phyloP scores from a whole-genome alignment of 2,888 invertebrate genomes.

The Parascotia fuliginaria region DNA sequence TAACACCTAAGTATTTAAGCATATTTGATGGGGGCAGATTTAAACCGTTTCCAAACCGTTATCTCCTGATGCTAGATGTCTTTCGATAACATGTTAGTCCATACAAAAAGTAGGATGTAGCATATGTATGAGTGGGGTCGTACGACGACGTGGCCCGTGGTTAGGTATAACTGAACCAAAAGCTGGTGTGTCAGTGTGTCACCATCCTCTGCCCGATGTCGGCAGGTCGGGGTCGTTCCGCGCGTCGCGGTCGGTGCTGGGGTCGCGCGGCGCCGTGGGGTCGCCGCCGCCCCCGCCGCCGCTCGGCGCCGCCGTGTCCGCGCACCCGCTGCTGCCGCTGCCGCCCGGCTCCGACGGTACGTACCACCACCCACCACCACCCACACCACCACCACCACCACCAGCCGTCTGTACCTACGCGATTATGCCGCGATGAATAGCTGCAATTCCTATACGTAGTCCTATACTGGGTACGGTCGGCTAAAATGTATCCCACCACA shows the following conservation, averaged over 20 bases:
- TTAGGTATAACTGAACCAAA: constrained; percentile 60
- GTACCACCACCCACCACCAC: constrained; percentile 43
- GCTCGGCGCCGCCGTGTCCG: constrained; percentile 91
- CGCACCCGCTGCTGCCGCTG: constrained; percentile 97
- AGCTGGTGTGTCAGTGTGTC: constrained; percentile 74
- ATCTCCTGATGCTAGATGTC: no score
- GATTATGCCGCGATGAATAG: no score
- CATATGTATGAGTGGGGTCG: no score
- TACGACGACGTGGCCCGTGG: neutral
- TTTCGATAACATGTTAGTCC: neutral
- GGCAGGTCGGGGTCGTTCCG: constrained; percentile 98
- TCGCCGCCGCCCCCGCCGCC: constrained; percentile 81
- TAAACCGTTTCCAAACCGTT: no score
- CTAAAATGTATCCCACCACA: no score
- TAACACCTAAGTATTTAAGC: no score
- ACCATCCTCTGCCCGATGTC: constrained; percentile 86
- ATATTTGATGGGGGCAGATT: no score
- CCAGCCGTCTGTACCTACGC: no score
- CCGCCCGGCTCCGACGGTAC: constrained; percentile 88
- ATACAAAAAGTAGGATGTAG: neutral
- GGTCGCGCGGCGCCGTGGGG: constrained; percentile 94
- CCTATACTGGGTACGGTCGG: no score
- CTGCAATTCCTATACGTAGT: no score
- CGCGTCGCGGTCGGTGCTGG: constrained; percentile 91
- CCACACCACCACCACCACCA: no score